phyloP scores from a whole-genome alignment of 2,113 vertebrate genomes.

The Emydura subglobosa region DNA sequence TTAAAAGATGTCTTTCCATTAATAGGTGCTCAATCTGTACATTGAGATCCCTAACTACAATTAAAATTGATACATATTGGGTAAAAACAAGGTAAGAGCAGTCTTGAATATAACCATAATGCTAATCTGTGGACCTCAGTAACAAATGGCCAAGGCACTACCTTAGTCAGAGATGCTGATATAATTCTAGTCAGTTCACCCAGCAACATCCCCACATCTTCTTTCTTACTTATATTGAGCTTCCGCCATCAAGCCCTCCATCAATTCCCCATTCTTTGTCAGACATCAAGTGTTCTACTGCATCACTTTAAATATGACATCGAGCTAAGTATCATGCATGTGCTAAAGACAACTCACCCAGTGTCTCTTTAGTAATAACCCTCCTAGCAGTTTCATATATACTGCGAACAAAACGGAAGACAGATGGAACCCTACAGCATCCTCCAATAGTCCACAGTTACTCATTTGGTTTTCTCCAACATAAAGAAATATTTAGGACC shows the following conservation, averaged over 20 bases:
- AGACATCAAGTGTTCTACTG: not conserved
- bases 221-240: not conserved
- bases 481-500: no score
- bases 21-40: not conserved
- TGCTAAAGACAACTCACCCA: no score
- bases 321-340: no score
- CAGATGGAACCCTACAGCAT: no score
- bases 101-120: not conserved
- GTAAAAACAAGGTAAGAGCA: not conserved
- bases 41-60: not conserved
- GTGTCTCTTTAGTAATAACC: no score
- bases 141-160: not conserved
- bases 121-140: not conserved
- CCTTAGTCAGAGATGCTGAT: not conserved
- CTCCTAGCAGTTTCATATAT: no score
- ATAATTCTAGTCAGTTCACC: not conserved
- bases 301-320: no score
- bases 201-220: not conserved
- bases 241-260: not conserved
- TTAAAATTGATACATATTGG: not conserved
- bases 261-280: not conserved
- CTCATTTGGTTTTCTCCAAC: no score
- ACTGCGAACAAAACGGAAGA: no score
- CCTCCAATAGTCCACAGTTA: no score
- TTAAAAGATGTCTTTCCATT: conserved; percentile 41